phyloP scores from a whole-genome alignment of 2,888 invertebrate species.

The Lasioglossum leucozonium region DNA sequence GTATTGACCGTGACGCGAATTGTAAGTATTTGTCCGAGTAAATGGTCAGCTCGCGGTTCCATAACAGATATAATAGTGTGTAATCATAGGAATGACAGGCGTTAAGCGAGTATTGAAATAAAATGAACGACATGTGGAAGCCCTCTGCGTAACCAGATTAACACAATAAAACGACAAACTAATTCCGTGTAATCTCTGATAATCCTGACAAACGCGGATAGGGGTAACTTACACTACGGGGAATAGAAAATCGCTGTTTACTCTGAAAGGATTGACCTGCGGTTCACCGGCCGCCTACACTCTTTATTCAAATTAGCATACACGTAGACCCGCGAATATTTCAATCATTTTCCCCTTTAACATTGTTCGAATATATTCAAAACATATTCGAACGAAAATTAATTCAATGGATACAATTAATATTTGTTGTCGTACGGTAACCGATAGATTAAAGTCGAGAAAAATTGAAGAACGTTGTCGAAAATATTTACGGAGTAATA shows the following conservation, averaged over 20 bases:
- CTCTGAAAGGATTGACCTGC: not conserved
- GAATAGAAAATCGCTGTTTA: constrained; percentile 12
- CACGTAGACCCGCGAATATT: not conserved
- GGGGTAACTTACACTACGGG: constrained; percentile 7
- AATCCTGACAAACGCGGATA: constrained; percentile 16
- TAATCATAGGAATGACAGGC: constrained; percentile 4
- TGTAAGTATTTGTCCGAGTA: not conserved
- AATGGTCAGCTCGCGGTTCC: not conserved
- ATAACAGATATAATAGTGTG: not conserved
- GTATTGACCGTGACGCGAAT: not conserved
- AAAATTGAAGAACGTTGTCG: too few relatives aligned
- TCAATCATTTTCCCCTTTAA: not conserved
- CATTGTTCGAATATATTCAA: not conserved
- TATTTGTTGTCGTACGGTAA: not conserved
- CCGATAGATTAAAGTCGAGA: too few relatives aligned
- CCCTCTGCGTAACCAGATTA: constrained; percentile 1
- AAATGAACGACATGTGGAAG: constrained; percentile 11
- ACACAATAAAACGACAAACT: constrained; percentile 15
- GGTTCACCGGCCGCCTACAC: not conserved
- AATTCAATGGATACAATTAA: not conserved
- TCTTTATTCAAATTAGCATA: not conserved
- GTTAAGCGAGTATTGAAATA: constrained; percentile 10
- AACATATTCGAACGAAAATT: not conserved
- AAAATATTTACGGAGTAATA: not conserved
- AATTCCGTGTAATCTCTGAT: constrained; percentile 8